A percentile compares a stretch with the other conserved stretches of the same genome.
Conservation (phyloP, 2,797 vertebrate genomes). For the Chelon labrosus region DNA sequence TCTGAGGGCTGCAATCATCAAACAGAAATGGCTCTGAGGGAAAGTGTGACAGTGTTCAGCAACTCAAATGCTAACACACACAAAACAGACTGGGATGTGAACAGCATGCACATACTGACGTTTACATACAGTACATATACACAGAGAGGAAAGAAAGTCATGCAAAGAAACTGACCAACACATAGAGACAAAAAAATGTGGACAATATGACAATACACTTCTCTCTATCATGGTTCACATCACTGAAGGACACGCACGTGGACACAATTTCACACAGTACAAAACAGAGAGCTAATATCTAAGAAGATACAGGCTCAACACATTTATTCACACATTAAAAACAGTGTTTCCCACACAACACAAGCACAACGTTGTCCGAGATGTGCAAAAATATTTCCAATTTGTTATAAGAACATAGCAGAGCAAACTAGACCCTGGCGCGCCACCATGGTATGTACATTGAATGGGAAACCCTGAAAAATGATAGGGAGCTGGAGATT, state of each 20-base stretch:
- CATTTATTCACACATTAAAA: background rate
- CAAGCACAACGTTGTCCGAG: too few species aligned
- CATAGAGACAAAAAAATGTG: too few species aligned
- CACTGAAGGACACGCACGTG: background rate
- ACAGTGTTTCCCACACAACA: too few species aligned
- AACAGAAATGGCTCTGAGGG: slow-evolving; percentile 16
- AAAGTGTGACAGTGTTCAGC: background rate
- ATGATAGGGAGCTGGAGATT: too few species aligned
- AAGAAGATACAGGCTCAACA: background rate
- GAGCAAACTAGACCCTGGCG: too few species aligned
- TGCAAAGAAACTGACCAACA: too few species aligned
- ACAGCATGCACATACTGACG: background rate
- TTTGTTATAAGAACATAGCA: too few species aligned
- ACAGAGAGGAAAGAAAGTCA: background rate
- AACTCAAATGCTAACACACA: background rate
- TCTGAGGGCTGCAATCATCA: slow-evolving; percentile 51
- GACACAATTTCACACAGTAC: too few species aligned
- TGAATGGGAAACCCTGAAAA: too few species aligned
- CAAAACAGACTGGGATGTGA: background rate
- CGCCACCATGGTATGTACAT: too few species aligned
- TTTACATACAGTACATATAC: background rate
- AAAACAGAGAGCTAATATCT: background rate
- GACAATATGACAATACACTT: too few species aligned
- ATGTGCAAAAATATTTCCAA: too few species aligned
- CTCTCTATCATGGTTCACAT: background rate